phyloP scores from a whole-genome alignment of 2,797 vertebrate species.

The Pitangus sulphuratus region DNA sequence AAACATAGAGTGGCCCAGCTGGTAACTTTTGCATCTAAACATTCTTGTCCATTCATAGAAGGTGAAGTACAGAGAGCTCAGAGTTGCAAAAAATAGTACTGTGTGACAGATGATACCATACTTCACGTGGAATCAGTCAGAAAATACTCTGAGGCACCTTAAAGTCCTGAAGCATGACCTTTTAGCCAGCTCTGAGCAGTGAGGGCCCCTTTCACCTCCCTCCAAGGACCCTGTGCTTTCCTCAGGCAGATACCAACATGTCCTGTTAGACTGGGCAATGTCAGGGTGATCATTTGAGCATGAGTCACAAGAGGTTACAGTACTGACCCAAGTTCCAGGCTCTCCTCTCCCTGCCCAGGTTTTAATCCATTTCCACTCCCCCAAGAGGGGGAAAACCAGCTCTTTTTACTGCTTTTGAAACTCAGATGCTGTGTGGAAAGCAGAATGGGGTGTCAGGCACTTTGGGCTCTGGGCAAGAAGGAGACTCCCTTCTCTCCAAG shows the following conservation, averaged over 20 bases:
- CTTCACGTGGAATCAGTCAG: background rate
- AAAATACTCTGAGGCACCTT: background rate
- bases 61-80: background rate
- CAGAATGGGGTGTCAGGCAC: background rate
- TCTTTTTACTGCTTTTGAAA: background rate
- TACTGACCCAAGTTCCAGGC: background rate
- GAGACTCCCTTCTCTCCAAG: background rate
- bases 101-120: background rate
- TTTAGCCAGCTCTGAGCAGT: background rate
- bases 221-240: background rate
- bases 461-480: background rate
- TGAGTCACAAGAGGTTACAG: fast-evolving
- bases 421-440: background rate
- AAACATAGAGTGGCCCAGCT: background rate
- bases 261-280: background rate
- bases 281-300: background rate
- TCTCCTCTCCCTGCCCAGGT: background rate
- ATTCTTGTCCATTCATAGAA: background rate
- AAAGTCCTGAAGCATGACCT: background rate
- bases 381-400: background rate
- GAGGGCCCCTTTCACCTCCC: background rate
- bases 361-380: background rate
- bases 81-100: background rate
- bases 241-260: background rate
- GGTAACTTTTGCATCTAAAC: background rate